Conservation (phyloP, 30 jellyfish, hydroid and myxozoan genomes). For the Aurelia coerulea region DNA sequence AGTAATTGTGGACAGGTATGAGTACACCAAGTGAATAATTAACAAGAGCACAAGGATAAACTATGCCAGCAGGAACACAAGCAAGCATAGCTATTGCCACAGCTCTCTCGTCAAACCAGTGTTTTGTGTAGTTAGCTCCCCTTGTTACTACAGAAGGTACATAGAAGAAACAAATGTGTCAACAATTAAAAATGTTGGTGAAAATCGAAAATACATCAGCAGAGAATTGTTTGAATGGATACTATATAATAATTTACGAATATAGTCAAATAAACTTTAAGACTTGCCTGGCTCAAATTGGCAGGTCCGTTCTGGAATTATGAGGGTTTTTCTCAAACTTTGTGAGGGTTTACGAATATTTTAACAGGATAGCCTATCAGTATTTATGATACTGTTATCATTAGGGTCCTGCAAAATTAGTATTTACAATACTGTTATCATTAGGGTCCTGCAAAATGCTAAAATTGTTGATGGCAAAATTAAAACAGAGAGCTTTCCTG, state of each 20-base stretch:
- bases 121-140: constrained; percentile 73
- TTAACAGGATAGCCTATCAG: background rate
- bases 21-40: constrained; percentile 78
- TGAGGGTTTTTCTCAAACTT: background rate
- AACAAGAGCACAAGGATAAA: constrained; percentile 80
- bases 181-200: background rate
- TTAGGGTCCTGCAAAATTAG: too few relatives aligned
- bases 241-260: too few relatives aligned
- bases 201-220: background rate
- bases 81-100: constrained; percentile 88
- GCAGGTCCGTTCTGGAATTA: background rate
- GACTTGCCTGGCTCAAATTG: background rate
- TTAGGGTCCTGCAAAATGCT: too few relatives aligned
- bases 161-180: too few relatives aligned
- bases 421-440: too few relatives aligned
- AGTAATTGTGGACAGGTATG: constrained; percentile 84
- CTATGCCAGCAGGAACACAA: constrained; percentile 76
- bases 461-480: too few relatives aligned
- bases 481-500: too few relatives aligned
- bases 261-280: too few relatives aligned
- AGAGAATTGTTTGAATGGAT: background rate
- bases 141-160: constrained; percentile 35
- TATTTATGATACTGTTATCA: too few relatives aligned
- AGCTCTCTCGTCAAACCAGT: constrained; percentile 88
- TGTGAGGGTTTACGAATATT: background rate